These are phyloP conservation scores for Pocillopora meandrina DNA, from an alignment of 92 coral and sea anemone genomes.

Conservation along the genomic window DNA sequence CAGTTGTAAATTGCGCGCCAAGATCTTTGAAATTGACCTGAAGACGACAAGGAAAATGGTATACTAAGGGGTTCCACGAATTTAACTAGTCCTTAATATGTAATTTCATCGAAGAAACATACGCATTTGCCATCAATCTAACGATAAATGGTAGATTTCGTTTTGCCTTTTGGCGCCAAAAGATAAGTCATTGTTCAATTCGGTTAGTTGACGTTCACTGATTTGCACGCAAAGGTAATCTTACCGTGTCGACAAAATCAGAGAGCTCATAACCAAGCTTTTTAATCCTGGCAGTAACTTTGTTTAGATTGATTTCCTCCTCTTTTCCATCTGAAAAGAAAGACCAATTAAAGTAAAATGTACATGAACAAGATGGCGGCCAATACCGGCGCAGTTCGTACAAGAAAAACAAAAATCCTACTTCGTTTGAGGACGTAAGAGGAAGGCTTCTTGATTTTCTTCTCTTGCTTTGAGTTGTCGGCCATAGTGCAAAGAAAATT, in stretches of 20 bases:
- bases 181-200: neutral
- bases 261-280: conserved; percentile 85
- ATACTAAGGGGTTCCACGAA: neutral
- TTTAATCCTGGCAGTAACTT: conserved; percentile 86
- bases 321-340: conserved; percentile 72
- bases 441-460: conserved; percentile 29
- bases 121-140: neutral
- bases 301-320: conserved; percentile 81
- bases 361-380: conserved; percentile 72
- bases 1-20: conserved; percentile 2
- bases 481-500: conserved; percentile 12
- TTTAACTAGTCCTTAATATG: no score
- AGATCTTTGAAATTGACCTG: neutral
- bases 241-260: conserved; percentile 91
- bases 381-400: neutral
- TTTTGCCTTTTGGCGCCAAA: conserved; percentile 31
- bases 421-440: conserved; percentile 78
- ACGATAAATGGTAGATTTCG: neutral
- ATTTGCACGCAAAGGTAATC: conserved; percentile 2
- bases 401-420: conserved; percentile 30
- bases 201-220: neutral
- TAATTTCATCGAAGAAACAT: neutral
- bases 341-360: conserved; percentile 11
- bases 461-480: conserved; percentile 47
- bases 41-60: neutral